phyloP scores from a whole-genome alignment of 2,113 vertebrate genomes.

The Struthidea cinerea region DNA sequence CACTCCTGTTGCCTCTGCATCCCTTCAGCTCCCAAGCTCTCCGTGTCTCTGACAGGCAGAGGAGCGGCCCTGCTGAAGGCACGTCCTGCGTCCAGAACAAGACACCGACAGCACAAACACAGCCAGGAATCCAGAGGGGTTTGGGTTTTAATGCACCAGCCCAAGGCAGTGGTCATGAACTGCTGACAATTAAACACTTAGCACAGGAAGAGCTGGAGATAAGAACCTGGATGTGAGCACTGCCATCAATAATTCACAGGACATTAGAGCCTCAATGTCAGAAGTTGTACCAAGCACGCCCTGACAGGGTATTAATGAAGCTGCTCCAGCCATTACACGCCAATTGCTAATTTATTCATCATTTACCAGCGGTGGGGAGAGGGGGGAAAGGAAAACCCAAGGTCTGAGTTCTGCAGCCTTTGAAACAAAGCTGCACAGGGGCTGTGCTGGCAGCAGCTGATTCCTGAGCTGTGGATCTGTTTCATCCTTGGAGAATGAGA shows the following conservation, averaged over 20 bases:
- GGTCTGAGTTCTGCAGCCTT: neutral
- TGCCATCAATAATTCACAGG: neutral
- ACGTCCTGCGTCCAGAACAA: too few species aligned
- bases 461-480: neutral
- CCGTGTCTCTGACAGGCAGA: neutral
- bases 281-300: neutral
- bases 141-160: neutral
- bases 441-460: neutral
- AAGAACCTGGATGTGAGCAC: neutral
- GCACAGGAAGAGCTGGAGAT: neutral
- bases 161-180: neutral
- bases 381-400: neutral
- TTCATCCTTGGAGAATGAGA: neutral
- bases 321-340: slow-evolving; percentile 1
- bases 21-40: neutral
- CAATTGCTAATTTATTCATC: slow-evolving; percentile 37
- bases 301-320: neutral
- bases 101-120: neutral
- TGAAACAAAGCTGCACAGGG: neutral
- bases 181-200: neutral
- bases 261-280: neutral
- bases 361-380: neutral
- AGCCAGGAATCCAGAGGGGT: neutral
- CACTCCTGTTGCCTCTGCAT: neutral
- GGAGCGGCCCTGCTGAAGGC: neutral